A percentile compares a stretch with the other conserved stretches of the same genome.
These are phyloP conservation scores for Ooceraea biroi DNA, from an alignment of 1,140 invertebrate species.

Conservation along the genomic window DNA sequence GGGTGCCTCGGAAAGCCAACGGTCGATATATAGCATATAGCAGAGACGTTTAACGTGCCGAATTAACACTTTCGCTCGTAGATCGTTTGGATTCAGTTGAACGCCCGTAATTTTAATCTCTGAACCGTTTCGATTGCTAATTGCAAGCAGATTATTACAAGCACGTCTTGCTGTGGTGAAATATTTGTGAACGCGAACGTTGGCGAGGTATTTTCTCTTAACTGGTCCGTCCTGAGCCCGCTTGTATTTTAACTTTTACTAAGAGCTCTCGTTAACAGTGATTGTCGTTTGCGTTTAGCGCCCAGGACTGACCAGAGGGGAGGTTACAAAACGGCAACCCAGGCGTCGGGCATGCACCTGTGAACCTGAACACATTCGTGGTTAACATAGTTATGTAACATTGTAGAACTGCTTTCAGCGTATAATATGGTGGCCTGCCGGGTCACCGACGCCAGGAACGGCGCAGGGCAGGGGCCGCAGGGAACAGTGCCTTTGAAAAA, in stretches of 20 bases:
- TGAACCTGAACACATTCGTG: constrained; percentile 57
- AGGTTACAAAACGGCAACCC: constrained; percentile 70
- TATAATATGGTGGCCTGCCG: constrained; percentile 99
- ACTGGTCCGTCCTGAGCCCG: constrained; percentile 31
- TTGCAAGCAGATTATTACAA: no score
- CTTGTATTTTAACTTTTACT: neutral
- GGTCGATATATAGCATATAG: neutral
- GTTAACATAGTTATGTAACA: constrained; percentile 83
- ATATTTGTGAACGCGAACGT: neutral
- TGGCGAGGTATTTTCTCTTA: constrained; percentile 21
- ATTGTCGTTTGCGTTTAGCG: neutral
- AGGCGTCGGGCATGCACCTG: constrained; percentile 75
- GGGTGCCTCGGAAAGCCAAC: neutral
- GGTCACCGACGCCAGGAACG: constrained; percentile 96
- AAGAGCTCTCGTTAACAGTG: neutral
- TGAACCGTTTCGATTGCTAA: neutral
- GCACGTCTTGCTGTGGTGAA: no score
- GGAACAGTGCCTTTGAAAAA: constrained; percentile 99
- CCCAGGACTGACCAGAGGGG: constrained; percentile 39
- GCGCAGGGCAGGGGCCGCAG: constrained; percentile 92
- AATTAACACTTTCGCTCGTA: neutral
- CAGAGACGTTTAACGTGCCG: no score
- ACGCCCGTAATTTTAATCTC: neutral
- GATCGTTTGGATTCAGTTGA: neutral
- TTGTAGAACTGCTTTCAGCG: constrained; percentile 91